Conservation (phyloP, 2,113 vertebrate genomes). For the Oncorhynchus gorbuscha region DNA sequence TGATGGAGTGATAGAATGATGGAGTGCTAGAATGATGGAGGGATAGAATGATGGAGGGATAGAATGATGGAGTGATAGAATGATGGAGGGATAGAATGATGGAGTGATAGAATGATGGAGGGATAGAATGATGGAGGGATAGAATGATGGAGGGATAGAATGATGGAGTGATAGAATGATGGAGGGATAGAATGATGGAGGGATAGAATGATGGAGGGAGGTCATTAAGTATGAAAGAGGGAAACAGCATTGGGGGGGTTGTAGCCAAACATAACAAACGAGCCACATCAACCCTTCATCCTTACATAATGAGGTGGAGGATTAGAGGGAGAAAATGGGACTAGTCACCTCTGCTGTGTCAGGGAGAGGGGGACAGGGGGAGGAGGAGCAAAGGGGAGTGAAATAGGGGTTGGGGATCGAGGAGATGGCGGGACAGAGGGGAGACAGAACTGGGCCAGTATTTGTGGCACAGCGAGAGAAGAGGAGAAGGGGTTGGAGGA, state of each 20-base stretch:
- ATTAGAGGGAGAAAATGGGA: constrained; percentile 36
- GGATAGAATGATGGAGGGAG: neutral
- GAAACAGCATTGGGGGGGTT: neutral
- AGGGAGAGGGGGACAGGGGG: constrained; percentile 7
- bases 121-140: no score
- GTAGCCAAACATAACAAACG: constrained; percentile 34
- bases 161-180: no score
- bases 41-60: neutral
- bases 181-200: no score
- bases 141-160: no score
- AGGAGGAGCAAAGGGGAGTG: neutral
- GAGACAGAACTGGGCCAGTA: constrained; percentile 23
- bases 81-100: neutral
- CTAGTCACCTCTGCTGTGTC: constrained; percentile 39
- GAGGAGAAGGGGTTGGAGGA: neutral
- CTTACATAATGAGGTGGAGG: constrained; percentile 48
- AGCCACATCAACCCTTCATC: constrained; percentile 4
- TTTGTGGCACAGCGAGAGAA: constrained; percentile 15
- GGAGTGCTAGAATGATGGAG: no score
- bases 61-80: neutral
- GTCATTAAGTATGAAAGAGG: no score
- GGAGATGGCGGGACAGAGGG: constrained; percentile 11
- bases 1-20: no score
- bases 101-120: neutral
- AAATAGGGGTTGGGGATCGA: constrained; percentile 1